phyloP scores from a whole-genome alignment of 2,797 vertebrate species.

The Antrozous pallidus region DNA sequence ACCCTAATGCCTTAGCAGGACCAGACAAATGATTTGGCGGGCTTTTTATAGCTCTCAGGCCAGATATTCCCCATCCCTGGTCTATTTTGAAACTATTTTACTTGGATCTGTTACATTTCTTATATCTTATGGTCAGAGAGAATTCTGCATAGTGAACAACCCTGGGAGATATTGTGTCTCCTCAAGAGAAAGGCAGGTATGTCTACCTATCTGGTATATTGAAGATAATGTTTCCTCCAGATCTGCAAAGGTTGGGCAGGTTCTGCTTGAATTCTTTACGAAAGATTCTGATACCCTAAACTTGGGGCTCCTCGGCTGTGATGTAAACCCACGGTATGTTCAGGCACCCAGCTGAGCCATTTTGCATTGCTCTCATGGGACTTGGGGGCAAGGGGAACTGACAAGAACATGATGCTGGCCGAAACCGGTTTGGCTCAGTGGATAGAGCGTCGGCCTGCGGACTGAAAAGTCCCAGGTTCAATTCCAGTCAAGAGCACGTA shows the following conservation, averaged over 20 bases:
- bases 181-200: background rate
- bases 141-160: background rate
- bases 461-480: too few relatives aligned
- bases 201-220: background rate
- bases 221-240: background rate
- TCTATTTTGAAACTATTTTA: background rate
- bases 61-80: too few relatives aligned
- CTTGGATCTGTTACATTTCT: background rate
- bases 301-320: background rate
- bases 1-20: too few relatives aligned
- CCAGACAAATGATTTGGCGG: too few relatives aligned
- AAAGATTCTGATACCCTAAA: background rate
- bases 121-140: background rate
- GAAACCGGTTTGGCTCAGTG: too few relatives aligned
- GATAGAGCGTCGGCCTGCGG: too few relatives aligned
- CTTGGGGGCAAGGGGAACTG: background rate
- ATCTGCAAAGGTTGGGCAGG: background rate
- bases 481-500: too few relatives aligned
- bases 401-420: too few relatives aligned
- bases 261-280: slow-evolving; percentile 2
- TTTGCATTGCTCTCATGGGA: background rate
- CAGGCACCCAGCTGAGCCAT: background rate
- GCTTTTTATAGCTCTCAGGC: too few relatives aligned
- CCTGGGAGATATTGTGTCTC: background rate
- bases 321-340: background rate